phyloP scores from a whole-genome alignment of 1,140 invertebrate genomes.

The Melitaea cinxia region DNA sequence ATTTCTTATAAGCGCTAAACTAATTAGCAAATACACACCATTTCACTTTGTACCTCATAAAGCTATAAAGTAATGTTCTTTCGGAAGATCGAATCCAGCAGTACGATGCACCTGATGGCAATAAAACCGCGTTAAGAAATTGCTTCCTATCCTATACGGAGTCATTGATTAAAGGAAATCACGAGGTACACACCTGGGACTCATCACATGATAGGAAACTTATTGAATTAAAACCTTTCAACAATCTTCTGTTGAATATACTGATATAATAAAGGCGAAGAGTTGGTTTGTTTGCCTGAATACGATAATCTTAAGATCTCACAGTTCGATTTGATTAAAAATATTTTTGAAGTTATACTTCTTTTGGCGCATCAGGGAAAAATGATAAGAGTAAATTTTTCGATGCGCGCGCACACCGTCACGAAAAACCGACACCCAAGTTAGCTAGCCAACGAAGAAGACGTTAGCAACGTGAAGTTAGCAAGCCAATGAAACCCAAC shows the following conservation, averaged over 20 bases:
- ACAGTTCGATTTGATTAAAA: too few species aligned
- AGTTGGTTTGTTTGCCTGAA: background rate
- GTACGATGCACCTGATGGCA: conserved; percentile 38
- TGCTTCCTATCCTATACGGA: conserved; percentile 45
- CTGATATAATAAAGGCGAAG: background rate
- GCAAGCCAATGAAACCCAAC: too few species aligned
- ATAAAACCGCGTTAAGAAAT: conserved; percentile 59
- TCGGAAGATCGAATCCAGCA: background rate
- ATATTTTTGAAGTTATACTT: too few species aligned
- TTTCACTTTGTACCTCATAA: background rate
- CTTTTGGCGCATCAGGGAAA: too few species aligned
- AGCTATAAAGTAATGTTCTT: background rate
- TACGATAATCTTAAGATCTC: too few species aligned
- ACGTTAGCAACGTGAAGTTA: too few species aligned
- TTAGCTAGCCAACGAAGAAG: too few species aligned
- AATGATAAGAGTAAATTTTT: too few species aligned
- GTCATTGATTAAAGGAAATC: conserved; percentile 64
- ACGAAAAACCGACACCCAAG: too few species aligned
- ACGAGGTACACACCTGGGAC: conserved; percentile 49
- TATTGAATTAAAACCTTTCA: background rate
- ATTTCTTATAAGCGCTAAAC: too few species aligned
- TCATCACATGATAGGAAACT: conserved; percentile 11
- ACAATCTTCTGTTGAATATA: background rate
- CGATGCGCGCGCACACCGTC: too few species aligned
- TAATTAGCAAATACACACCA: background rate